Percentiles rank a stretch among this genome's conserved stretches.
These are phyloP conservation scores for Mesocricetus auratus DNA, from an alignment of 2,113 vertebrate genomes.

Conservation along the genomic window DNA sequence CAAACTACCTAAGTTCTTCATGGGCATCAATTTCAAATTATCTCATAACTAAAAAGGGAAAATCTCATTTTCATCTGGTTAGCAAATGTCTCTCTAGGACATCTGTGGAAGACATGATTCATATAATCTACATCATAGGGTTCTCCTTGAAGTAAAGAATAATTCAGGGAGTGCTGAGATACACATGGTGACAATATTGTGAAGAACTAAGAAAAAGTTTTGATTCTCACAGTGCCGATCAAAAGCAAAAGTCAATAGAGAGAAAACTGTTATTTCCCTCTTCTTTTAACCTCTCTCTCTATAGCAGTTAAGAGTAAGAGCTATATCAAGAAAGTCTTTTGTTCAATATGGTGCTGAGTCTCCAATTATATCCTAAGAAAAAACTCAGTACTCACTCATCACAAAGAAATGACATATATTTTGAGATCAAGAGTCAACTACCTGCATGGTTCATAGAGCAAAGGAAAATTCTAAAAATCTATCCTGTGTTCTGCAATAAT, in stretches of 20 bases:
- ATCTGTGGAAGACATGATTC: not conserved
- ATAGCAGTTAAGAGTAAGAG: slow-evolving; percentile 72
- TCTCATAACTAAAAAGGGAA: slow-evolving; percentile 56
- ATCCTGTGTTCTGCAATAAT: slow-evolving; percentile 62
- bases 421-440: slow-evolving; percentile 79
- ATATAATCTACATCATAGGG: not conserved
- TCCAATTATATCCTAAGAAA: slow-evolving; percentile 74
- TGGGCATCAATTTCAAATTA: slow-evolving; percentile 50
- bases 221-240: slow-evolving; percentile 60
- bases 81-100: slow-evolving; percentile 49
- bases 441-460: slow-evolving; percentile 65
- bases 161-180: not conserved
- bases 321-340: slow-evolving; percentile 77
- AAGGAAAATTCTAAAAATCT: slow-evolving; percentile 64
- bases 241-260: slow-evolving; percentile 71
- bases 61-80: slow-evolving; percentile 26
- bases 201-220: slow-evolving; percentile 64
- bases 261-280: slow-evolving; percentile 69
- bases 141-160: slow-evolving; percentile 45
- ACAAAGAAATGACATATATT: slow-evolving; percentile 76
- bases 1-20: not conserved
- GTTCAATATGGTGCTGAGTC: slow-evolving; percentile 72
- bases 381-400: slow-evolving; percentile 73
- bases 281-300: slow-evolving; percentile 70
- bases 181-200: slow-evolving; percentile 48